phyloP scores from a whole-genome alignment of 2,888 invertebrate genomes.

The Dicroscelio sp. region DNA sequence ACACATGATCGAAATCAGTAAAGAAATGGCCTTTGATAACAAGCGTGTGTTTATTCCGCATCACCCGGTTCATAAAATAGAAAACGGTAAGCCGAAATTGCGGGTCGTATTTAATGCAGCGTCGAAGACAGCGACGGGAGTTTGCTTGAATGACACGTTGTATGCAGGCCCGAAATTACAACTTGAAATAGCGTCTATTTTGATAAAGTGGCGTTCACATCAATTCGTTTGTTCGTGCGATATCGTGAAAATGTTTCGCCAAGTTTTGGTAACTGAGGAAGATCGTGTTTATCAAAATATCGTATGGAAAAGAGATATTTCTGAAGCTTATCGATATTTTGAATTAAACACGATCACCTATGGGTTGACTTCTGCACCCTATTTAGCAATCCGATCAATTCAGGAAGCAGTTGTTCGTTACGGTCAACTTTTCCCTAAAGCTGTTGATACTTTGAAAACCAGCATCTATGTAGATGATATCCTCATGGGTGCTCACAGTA shows the following conservation, averaged over 20 bases:
- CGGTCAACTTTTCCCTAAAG: neutral
- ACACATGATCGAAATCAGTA: neutral
- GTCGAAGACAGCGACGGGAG: neutral
- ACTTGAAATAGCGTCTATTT: neutral
- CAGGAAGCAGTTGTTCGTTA: neutral
- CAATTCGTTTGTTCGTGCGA: neutral
- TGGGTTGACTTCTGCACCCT: neutral
- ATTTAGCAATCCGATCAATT: neutral
- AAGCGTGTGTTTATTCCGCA: neutral
- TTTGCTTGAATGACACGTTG: neutral
- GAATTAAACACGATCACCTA: neutral
- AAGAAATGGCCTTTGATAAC: neutral
- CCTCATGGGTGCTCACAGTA: neutral
- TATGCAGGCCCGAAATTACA: neutral
- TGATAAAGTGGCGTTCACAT: neutral
- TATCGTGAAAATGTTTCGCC: neutral
- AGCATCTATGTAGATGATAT: neutral
- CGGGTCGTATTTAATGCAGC: neutral
- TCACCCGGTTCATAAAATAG: neutral
- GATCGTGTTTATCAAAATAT: neutral
- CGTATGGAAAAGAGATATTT: neutral
- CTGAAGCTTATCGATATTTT: neutral
- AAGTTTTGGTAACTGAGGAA: neutral
- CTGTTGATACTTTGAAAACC: no score
- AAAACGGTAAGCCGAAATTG: neutral